Base-by-base conservation (phyloP, 35 echinoderm and acorn worm species). In the Apostichopus parvimensis region DNA sequence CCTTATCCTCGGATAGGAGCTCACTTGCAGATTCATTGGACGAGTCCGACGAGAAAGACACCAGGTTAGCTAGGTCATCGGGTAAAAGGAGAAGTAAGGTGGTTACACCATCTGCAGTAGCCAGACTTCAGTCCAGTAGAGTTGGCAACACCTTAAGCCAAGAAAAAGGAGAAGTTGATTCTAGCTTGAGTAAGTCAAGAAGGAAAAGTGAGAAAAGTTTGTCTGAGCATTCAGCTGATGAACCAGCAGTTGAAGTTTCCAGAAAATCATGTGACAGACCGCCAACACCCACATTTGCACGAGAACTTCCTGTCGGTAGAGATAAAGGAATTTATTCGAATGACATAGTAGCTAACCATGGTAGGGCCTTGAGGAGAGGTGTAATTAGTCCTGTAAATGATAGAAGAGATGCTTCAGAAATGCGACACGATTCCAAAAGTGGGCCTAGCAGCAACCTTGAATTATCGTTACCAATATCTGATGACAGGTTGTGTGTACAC, bases 21-120 rank as follows among this genome's bases (percentile, higher is more conserved):
- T 88, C 86, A 88, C 9, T 88, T 61, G 86, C 68, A 53, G 81
- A 84, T 52, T 88, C 86, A 28, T n/a, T 66, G 4, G 86, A 88
- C 11, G 86, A 88, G 62, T 72, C 34, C 8, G 86, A 72, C 13
- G 86, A 88, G 62, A 82, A n/a, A 82, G 79, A 82, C 14, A 54
- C 28, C 17, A 75, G 71, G 17, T 18, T 22, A 75, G 71, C 71
- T 6, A 61, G 12, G 58, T 82, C 79, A 53, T 34, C 28, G 25
- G 25, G 11, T 52, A 53, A 82, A 82, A 8, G 17, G n/a, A 18
- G 71, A 18, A 75, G n/a, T 75, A n/a, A 75, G 17, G 1, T 4
- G 14, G 71, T 75, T 4, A 5, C 71, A 75, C 17, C 71, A 20
- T 75, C 71, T 8, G n/a, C 71, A 20, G 6, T 18, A 20, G 14